phyloP scores from a whole-genome alignment of 2,888 invertebrate genomes.

The Hofmannophila pseudospretella region DNA sequence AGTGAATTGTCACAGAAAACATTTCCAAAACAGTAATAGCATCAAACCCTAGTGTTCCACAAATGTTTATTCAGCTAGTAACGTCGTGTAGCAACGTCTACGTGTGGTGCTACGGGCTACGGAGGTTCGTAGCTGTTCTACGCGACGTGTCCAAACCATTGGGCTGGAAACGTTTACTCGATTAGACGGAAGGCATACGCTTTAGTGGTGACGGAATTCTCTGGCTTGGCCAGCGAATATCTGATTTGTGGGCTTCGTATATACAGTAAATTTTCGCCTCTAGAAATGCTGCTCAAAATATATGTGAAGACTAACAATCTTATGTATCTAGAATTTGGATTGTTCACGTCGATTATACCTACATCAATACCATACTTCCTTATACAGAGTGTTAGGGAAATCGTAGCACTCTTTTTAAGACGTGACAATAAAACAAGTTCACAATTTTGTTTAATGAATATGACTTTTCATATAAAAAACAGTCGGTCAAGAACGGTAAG shows the following conservation, averaged over 20 bases:
- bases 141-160: slow-evolving; percentile 56
- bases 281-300: too few species aligned
- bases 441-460: too few species aligned
- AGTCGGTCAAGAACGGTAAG: too few species aligned
- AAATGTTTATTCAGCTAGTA: slow-evolving; percentile 50
- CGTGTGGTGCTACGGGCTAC: slow-evolving; percentile 36
- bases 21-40: slow-evolving; percentile 21
- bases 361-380: too few species aligned
- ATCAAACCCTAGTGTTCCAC: slow-evolving; percentile 35
- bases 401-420: too few species aligned
- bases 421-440: too few species aligned
- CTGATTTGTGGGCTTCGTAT: slow-evolving; percentile 35
- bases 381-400: too few species aligned
- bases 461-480: too few species aligned
- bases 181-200: slow-evolving; percentile 67
- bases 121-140: slow-evolving; percentile 44
- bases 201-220: slow-evolving; percentile 55
- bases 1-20: slow-evolving; percentile 22
- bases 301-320: too few species aligned
- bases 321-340: too few species aligned
- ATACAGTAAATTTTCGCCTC: slow-evolving; percentile 13
- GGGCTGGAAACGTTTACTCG: slow-evolving; percentile 66
- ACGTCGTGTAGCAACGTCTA: slow-evolving; percentile 31
- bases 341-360: too few species aligned
- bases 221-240: slow-evolving; percentile 36